Conservation (phyloP, 2,797 vertebrate species). For the Myotis myotis region DNA sequence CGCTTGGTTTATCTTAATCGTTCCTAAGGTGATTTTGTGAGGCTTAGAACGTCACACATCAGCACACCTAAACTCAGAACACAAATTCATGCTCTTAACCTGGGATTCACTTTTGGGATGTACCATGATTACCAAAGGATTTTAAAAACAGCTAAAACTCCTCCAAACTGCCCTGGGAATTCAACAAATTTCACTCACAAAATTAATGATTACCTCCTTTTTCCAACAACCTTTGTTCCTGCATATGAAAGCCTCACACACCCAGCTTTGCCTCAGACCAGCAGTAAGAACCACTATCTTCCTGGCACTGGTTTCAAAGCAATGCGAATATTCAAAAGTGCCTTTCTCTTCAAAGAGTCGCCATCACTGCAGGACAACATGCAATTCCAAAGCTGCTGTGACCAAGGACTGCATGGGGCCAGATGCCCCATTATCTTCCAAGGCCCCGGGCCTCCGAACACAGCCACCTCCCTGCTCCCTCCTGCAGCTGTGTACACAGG, state of each 20-base stretch:
- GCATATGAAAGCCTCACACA: neutral
- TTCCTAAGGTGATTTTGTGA: neutral
- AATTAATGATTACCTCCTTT: slow-evolving; percentile 36
- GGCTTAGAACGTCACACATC: neutral
- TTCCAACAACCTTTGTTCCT: slow-evolving; percentile 17
- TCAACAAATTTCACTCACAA: slow-evolving; percentile 36
- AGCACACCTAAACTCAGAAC: neutral
- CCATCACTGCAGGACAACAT: slow-evolving; percentile 22
- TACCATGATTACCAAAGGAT: neutral
- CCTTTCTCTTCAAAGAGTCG: slow-evolving; percentile 31
- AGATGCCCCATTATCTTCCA: neutral
- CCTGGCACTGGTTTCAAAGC: slow-evolving; percentile 57
- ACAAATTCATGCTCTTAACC: neutral
- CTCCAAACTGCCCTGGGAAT: neutral
- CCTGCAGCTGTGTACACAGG: slow-evolving; percentile 48
- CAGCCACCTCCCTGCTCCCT: neutral
- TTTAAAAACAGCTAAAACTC: neutral
- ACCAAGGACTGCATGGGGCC: neutral
- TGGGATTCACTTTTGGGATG: neutral
- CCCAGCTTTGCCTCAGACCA: neutral
- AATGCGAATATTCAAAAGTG: slow-evolving; percentile 32
- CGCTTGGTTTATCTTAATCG: neutral
- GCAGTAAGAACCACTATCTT: slow-evolving; percentile 36
- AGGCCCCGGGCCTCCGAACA: neutral
- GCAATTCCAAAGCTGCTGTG: slow-evolving; percentile 10